A percentile compares a stretch with the other conserved stretches of the same genome.
phyloP scores from a whole-genome alignment of 2,113 vertebrate genomes.

The Oxyruncus cristatus region DNA sequence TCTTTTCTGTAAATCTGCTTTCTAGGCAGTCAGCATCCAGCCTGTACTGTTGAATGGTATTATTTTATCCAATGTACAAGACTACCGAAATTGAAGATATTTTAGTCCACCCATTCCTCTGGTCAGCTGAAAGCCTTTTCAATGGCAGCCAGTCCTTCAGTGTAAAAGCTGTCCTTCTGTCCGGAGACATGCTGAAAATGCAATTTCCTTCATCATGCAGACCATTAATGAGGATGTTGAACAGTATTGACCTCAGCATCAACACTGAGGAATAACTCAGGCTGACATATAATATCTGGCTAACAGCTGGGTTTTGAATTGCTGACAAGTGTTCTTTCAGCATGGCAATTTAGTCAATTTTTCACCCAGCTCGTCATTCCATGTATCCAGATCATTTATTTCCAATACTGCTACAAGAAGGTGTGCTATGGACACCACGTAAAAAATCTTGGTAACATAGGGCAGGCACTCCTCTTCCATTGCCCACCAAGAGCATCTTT shows the following conservation, averaged over 20 bases:
- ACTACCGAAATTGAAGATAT: background rate
- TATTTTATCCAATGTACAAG: background rate
- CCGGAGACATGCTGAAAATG: background rate
- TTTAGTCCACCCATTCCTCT: background rate
- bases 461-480: background rate
- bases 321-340: background rate
- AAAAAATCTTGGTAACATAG: background rate
- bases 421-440: background rate
- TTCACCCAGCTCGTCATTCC: constrained; percentile 17
- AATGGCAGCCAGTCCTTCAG: background rate
- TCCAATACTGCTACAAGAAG: background rate
- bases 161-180: background rate
- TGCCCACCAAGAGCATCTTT: background rate
- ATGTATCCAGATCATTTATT: background rate
- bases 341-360: constrained; percentile 29
- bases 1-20: background rate
- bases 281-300: background rate
- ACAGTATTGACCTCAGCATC: constrained; percentile 2
- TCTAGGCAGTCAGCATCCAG: background rate
- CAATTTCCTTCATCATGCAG: background rate
- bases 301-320: constrained; percentile 18
- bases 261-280: background rate
- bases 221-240: constrained; percentile 29
- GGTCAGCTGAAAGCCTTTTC: background rate
- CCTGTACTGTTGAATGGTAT: background rate